A percentile compares a stretch with the other conserved stretches of the same genome.
Conservation (phyloP, 2,888 invertebrate species). For the Congeria kusceri region DNA sequence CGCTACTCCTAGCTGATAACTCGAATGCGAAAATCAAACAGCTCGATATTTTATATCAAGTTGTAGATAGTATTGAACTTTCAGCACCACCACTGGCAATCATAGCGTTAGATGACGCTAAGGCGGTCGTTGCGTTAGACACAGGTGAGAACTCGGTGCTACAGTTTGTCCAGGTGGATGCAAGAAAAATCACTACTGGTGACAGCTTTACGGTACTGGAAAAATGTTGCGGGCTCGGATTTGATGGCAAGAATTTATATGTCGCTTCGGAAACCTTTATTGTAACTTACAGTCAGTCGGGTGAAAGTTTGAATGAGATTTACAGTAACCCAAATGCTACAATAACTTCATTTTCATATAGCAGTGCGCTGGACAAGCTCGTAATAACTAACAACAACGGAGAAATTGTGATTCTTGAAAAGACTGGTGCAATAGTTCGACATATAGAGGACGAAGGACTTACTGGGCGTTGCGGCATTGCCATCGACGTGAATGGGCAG, state of each 20-base stretch:
- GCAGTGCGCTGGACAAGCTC: no score
- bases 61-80: constrained; percentile 23
- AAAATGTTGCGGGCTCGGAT: constrained; percentile 25
- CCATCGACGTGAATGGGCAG: constrained; percentile 16
- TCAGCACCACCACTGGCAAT: constrained; percentile 18
- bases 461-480: not conserved
- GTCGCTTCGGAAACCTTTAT: constrained; percentile 19
- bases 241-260: constrained; percentile 6
- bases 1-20: constrained; percentile 34
- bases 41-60: constrained; percentile 39
- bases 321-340: not conserved
- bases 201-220: not conserved
- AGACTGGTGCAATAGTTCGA: constrained; percentile 2
- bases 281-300: constrained; percentile 15
- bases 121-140: constrained; percentile 24
- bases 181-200: not conserved
- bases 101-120: not conserved
- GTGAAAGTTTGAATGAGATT: constrained; percentile 20
- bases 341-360: no score
- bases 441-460: not conserved
- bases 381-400: not conserved
- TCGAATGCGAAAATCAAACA: constrained; percentile 45
- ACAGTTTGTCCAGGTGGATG: constrained; percentile 11
- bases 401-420: constrained; percentile 8
- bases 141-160: constrained; percentile 3